Conservation (phyloP, 2,888 invertebrate genomes). For the Molanna angustata region DNA sequence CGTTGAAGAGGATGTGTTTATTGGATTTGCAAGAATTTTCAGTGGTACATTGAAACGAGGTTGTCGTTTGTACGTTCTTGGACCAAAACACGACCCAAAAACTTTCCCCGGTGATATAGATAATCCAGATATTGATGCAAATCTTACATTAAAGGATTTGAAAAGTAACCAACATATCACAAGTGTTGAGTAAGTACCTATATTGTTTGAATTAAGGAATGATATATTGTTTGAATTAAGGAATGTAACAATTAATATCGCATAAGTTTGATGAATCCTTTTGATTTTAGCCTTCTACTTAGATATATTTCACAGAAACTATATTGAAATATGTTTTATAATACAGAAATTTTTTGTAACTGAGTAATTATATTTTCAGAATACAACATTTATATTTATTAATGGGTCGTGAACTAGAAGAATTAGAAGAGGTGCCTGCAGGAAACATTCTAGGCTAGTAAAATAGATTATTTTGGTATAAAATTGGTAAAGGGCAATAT, state of each 20-base stretch:
- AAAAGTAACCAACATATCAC: conserved; percentile 65
- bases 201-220: neutral
- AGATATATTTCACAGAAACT: neutral
- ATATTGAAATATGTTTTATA: neutral
- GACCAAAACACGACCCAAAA: conserved; percentile 85
- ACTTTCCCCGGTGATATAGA: conserved; percentile 47
- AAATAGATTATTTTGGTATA: no score
- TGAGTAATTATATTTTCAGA: conserved; percentile 39
- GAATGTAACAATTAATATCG: neutral
- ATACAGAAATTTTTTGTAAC: neutral
- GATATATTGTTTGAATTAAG: neutral
- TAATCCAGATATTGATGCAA: conserved; percentile 47
- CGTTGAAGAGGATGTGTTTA: conserved; percentile 61
- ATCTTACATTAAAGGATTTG: conserved; percentile 58
- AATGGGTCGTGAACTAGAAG: conserved; percentile 89
- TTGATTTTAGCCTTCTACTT: neutral
- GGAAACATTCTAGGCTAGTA: conserved; percentile 93
- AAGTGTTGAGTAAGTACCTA: conserved; percentile 48
- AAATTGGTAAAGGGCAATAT: no score
- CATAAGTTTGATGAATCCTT: neutral
- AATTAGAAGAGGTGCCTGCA: conserved; percentile 75
- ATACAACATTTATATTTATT: conserved; percentile 81
- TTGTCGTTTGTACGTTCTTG: conserved; percentile 76
- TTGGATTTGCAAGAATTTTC: conserved; percentile 92
- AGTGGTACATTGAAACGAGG: conserved; percentile 80